Percentiles rank a stretch among this genome's conserved stretches.
phyloP scores from a whole-genome alignment of 2,797 vertebrate species.

The Anomalospiza imberbis region DNA sequence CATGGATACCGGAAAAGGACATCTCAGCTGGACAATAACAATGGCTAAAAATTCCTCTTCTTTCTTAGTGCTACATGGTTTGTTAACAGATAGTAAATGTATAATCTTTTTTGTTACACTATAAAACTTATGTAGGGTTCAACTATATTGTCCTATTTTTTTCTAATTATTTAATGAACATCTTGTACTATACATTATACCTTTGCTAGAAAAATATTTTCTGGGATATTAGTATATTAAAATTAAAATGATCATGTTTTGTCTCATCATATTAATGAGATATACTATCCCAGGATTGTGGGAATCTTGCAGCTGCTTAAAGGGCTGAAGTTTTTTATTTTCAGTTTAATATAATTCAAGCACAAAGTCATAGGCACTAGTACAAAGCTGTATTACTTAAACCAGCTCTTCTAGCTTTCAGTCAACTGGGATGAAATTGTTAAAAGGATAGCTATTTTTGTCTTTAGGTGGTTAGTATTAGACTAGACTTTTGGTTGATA shows the following conservation, averaged over 20 bases:
- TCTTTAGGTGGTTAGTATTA: neutral
- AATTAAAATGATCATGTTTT: neutral
- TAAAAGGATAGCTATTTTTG: slow-evolving; percentile 10
- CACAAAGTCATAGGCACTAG: neutral
- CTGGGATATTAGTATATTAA: neutral
- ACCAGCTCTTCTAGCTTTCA: neutral
- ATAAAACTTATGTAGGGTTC: neutral
- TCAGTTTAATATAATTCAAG: neutral
- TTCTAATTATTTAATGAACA: neutral
- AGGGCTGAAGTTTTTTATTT: neutral
- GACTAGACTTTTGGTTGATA: neutral
- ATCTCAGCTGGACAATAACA: neutral
- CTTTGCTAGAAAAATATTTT: neutral
- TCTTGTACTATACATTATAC: neutral
- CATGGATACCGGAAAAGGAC: neutral
- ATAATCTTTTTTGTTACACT: neutral
- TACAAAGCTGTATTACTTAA: neutral
- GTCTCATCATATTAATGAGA: neutral
- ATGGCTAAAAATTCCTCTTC: neutral
- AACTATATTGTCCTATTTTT: neutral
- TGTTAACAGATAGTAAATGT: neutral
- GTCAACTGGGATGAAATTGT: neutral
- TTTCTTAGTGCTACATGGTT: neutral
- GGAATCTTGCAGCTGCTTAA: neutral
- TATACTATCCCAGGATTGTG: neutral